Evolutionary conservation across 1,140 invertebrate genomes (phyloP).

Genomic region (Muscidifurax raptorellus): DNA sequence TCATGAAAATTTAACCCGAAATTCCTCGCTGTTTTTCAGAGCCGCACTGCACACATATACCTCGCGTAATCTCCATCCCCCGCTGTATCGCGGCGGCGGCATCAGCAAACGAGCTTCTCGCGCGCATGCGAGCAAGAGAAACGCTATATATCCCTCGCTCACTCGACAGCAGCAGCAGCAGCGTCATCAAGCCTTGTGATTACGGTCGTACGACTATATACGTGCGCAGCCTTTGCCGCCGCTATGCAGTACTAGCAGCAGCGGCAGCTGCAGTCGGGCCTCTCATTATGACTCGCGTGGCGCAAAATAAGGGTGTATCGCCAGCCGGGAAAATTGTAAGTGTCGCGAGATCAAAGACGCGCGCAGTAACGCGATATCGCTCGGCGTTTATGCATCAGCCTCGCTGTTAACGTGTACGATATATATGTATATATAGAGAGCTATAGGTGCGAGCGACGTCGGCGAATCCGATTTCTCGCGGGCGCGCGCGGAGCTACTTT

Average conservation of each 20-base stretch:
- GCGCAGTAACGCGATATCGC: conserved; percentile 74
- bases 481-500: conserved; percentile 53
- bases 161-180: conserved; percentile 54
- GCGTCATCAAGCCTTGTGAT: conserved; percentile 74
- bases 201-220: conserved; percentile 56
- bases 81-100: neutral
- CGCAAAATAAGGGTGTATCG: conserved; percentile 76
- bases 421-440: neutral
- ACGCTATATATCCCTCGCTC: conserved; percentile 8
- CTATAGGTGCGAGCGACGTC: neutral
- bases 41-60: too few relatives aligned
- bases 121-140: neutral
- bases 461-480: conserved; percentile 39
- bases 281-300: conserved; percentile 75
- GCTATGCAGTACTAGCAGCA: neutral
- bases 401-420: neutral
- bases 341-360: conserved; percentile 75
- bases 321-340: conserved; percentile 75
- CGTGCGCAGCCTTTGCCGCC: neutral
- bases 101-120: neutral
- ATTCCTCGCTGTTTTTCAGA: too few relatives aligned
- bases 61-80: too few relatives aligned
- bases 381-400: conserved; percentile 51
- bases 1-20: too few relatives aligned
- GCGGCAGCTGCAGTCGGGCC: conserved; percentile 51